phyloP scores from a whole-genome alignment of 2,888 invertebrate genomes.

The Zonitis immaculata region DNA sequence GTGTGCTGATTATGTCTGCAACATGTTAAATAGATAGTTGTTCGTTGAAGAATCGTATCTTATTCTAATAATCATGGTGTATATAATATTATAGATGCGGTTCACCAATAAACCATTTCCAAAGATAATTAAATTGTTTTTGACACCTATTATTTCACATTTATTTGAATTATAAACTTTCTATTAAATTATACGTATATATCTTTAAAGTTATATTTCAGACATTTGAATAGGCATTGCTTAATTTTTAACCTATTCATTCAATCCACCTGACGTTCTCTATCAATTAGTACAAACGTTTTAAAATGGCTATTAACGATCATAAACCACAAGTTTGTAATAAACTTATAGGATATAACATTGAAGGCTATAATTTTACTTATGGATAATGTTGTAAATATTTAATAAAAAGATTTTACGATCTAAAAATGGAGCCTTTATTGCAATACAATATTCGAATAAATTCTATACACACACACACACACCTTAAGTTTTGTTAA shows the following conservation, averaged over 20 bases:
- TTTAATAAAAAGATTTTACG: not conserved
- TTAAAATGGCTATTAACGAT: slow-evolving; percentile 10
- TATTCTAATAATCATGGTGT: not conserved
- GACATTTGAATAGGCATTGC: slow-evolving; percentile 6
- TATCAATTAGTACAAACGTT: slow-evolving; percentile 10
- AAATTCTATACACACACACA: too few relatives aligned
- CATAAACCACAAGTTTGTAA: slow-evolving; percentile 8
- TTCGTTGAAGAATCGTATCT: not conserved
- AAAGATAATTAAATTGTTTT: slow-evolving; percentile 5
- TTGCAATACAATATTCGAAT: too few relatives aligned
- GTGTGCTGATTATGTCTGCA: too few relatives aligned
- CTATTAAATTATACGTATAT: slow-evolving; percentile 5
- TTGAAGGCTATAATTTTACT: slow-evolving; percentile 6
- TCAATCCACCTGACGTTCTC: slow-evolving; percentile 11
- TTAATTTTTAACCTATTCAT: slow-evolving; percentile 9
- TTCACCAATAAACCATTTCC: not conserved
- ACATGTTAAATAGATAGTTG: not conserved
- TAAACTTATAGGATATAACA: slow-evolving; percentile 2
- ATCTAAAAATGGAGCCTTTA: not conserved
- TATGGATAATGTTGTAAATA: slow-evolving; percentile 2
- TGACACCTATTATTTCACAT: slow-evolving; percentile 5
- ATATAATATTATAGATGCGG: too few relatives aligned
- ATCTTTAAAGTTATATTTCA: slow-evolving; percentile 3
- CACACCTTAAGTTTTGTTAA: too few relatives aligned
- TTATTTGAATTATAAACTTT: slow-evolving; percentile 4